Evolutionary conservation across 2,113 vertebrate genomes (phyloP), one percentile per base, ranked within the genome.

Genomic region (Phyllostomus hastatus): DNA sequence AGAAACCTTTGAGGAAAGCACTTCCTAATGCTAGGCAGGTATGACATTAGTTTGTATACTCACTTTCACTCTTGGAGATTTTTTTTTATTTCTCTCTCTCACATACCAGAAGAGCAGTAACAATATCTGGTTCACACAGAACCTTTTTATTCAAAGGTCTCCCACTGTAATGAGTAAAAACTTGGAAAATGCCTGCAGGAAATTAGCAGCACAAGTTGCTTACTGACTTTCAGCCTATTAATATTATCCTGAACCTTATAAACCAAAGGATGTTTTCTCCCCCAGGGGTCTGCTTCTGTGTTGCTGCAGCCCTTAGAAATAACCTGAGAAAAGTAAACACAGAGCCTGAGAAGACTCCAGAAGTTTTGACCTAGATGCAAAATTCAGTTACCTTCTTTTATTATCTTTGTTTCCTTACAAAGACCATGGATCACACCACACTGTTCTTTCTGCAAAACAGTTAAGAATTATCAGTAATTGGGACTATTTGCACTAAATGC

Each of bases 381-480:
- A 91, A 81, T 83, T 50, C 41, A 72, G 54, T 76, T 86, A 64
- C 33, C 20, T 96, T 66, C 73, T 82, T 66, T 86, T 33, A 35
- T 91, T 79, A 93, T 90, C 70, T 88, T 92, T 95, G 46, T 95
- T 97, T 92, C 70, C 57, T 75, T 84, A 33, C 31, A 69, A 97
- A 93, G 82, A 38, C 57, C 57, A 14, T 67, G 70, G 28, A 57
- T 88, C 88, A 57, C 33, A 81, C n/a, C 35, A 10, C 33, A 61
- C 14, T 22, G 11, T 59, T 85, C 43, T 92, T 95, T 95, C 76
- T 95, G 72, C 78, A 97, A 73, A 96, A 85, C 31, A 61, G 57
- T 31, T 75, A 79, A 90, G 84, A 96, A 96, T 95, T 97, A 66
- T 31, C 75, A 41, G 4, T 96, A 97, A 95, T 80, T 98, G 94